phyloP scores from a whole-genome alignment of 2,888 invertebrate species.

The Synergus japonicus region DNA sequence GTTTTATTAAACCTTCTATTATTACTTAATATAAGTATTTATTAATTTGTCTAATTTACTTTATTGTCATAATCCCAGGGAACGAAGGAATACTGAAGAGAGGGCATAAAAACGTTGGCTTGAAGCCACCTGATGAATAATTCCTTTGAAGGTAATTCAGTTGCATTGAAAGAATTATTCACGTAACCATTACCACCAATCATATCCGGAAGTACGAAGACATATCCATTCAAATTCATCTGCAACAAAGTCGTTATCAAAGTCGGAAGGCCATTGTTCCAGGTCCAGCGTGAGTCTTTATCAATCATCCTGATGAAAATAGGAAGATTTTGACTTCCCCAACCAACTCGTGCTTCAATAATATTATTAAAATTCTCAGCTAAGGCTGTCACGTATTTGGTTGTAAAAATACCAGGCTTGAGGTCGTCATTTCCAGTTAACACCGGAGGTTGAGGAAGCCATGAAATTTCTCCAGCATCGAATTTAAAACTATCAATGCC shows the following conservation, averaged over 20 bases:
- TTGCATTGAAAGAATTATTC: slow-evolving; percentile 78
- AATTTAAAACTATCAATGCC: slow-evolving; percentile 89
- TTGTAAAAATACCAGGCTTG: slow-evolving; percentile 81
- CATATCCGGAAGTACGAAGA: slow-evolving; percentile 89
- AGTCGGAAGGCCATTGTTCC: slow-evolving; percentile 85
- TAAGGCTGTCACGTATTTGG: slow-evolving; percentile 80
- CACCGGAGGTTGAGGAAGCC: slow-evolving; percentile 82
- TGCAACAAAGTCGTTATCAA: slow-evolving; percentile 86
- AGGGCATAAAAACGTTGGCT: slow-evolving; percentile 87
- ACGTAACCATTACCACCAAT: slow-evolving; percentile 84
- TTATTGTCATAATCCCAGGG: slow-evolving; percentile 88
- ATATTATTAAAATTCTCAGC: slow-evolving; percentile 81
- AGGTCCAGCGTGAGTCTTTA: slow-evolving; percentile 85
- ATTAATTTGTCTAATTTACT: slow-evolving; percentile 52
- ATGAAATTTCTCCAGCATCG: slow-evolving; percentile 88
- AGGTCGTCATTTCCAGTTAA: slow-evolving; percentile 80
- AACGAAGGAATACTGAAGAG: slow-evolving; percentile 87
- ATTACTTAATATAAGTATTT: not conserved
- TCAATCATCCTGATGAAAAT: slow-evolving; percentile 89
- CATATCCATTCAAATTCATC: slow-evolving; percentile 79
- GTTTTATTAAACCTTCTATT: slow-evolving; percentile 30
- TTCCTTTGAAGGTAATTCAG: slow-evolving; percentile 78
- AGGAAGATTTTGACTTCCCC: slow-evolving; percentile 84
- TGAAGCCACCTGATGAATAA: slow-evolving; percentile 89
- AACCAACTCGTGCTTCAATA: slow-evolving; percentile 86